Conservation (phyloP, 1,140 invertebrate genomes). For the Drosophila ambigua region DNA sequence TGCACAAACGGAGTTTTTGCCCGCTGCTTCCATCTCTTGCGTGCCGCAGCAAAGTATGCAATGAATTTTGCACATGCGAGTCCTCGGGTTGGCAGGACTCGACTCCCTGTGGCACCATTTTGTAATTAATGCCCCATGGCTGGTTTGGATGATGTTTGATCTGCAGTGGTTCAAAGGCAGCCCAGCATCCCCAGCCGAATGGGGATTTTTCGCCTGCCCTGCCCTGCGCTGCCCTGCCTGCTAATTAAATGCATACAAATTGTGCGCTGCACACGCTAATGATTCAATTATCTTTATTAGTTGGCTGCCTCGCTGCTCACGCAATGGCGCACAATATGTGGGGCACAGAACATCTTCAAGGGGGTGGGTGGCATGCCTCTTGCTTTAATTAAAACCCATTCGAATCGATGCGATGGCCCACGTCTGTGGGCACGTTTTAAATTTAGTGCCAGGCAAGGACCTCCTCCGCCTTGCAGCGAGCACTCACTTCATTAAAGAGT, state of each 20-base stretch:
- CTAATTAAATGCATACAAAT: constrained; percentile 74
- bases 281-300: constrained; percentile 80
- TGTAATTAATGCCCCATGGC: too few relatives aligned
- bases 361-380: constrained; percentile 20
- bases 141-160: too few relatives aligned
- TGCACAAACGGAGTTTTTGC: constrained; percentile 3
- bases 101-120: too few relatives aligned
- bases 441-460: constrained; percentile 61
- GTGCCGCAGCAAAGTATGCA: constrained; percentile 30
- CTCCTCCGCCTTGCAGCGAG: constrained; percentile 17
- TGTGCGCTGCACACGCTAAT: constrained; percentile 64
- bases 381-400: constrained; percentile 72
- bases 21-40: constrained; percentile 22
- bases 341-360: background rate
- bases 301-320: constrained; percentile 36
- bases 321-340: constrained; percentile 50
- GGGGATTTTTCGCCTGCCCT: constrained; percentile 4
- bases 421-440: constrained; percentile 69
- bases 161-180: too few relatives aligned
- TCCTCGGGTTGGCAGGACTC: background rate
- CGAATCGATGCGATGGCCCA: constrained; percentile 45
- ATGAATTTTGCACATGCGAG: constrained; percentile 16
- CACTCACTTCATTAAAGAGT: constrained; percentile 67
- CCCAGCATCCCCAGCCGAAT: too few relatives aligned
- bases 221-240: constrained; percentile 8